phyloP scores from a whole-genome alignment of 2,113 vertebrate genomes.

The Grallaria varia region DNA sequence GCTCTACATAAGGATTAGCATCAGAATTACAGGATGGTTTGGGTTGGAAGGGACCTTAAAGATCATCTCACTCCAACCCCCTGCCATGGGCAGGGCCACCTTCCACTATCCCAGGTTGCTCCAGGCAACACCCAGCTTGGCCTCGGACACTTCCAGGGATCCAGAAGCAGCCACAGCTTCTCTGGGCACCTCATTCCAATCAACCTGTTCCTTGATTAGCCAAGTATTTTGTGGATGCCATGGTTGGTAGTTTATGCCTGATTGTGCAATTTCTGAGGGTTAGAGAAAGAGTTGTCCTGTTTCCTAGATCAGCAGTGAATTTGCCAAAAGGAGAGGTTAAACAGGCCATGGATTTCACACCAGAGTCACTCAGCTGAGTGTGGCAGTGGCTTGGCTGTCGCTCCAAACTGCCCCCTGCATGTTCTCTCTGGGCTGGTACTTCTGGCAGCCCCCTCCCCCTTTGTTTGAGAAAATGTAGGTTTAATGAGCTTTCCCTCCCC shows the following conservation, averaged over 20 bases:
- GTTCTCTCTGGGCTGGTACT: not conserved
- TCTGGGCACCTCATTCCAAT: not conserved
- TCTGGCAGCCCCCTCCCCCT: not conserved
- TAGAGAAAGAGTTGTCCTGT: not conserved
- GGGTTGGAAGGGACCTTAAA: not conserved
- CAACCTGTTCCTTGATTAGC: not conserved
- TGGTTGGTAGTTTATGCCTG: not conserved
- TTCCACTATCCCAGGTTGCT: not conserved
- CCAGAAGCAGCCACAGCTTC: not conserved
- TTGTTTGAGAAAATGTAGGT: not conserved
- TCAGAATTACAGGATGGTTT: not conserved
- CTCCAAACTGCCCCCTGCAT: not conserved
- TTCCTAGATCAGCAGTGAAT: not conserved
- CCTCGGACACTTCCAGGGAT: not conserved
- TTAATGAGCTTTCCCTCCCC: not conserved
- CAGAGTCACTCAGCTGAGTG: accelerated
- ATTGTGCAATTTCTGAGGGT: not conserved
- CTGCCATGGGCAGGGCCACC: not conserved
- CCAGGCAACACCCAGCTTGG: not conserved
- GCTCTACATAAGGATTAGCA: not conserved
- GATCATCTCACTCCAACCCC: not conserved
- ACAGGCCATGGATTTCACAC: not conserved
- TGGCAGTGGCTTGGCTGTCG: accelerated
- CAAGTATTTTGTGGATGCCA: not conserved
- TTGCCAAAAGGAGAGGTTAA: not conserved